Conservation (phyloP, 2,113 vertebrate genomes). For the Falco punctatus region DNA sequence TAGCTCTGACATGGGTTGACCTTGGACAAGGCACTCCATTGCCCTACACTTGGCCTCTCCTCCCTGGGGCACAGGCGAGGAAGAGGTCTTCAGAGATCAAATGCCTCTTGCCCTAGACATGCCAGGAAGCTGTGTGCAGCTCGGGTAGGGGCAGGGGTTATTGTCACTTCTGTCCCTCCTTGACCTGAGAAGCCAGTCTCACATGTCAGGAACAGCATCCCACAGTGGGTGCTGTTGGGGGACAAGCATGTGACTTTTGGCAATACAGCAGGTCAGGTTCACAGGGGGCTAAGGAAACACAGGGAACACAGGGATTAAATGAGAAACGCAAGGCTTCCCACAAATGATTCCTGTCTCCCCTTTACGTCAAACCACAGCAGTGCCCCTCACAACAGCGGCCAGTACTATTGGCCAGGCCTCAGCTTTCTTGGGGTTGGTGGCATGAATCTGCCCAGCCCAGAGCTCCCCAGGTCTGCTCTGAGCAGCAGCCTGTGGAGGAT, state of each 20-base stretch:
- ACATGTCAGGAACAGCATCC: not conserved
- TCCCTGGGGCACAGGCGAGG: not conserved
- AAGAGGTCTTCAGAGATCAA: not conserved
- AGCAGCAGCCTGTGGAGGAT: not conserved
- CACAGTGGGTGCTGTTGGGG: not conserved
- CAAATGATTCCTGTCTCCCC: not conserved
- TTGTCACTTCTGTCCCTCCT: not conserved
- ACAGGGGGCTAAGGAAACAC: not conserved
- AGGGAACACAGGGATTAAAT: not conserved
- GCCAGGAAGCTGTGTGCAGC: not conserved
- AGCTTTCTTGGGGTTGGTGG: not conserved
- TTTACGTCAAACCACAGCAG: not conserved
- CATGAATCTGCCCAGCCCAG: not conserved
- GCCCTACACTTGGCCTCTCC: not conserved
- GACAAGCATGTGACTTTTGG: accelerated
- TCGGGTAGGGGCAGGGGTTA: not conserved
- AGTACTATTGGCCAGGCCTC: not conserved
- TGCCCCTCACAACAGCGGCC: not conserved
- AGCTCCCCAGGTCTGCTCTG: not conserved
- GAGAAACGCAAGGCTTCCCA: not conserved
- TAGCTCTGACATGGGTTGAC: not conserved
- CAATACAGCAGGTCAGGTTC: accelerated
- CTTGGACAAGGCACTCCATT: not conserved
- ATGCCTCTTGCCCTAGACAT: not conserved
- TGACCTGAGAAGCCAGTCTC: not conserved